Conservation (phyloP, 2,888 invertebrate species). For the Apodemia zela region DNA sequence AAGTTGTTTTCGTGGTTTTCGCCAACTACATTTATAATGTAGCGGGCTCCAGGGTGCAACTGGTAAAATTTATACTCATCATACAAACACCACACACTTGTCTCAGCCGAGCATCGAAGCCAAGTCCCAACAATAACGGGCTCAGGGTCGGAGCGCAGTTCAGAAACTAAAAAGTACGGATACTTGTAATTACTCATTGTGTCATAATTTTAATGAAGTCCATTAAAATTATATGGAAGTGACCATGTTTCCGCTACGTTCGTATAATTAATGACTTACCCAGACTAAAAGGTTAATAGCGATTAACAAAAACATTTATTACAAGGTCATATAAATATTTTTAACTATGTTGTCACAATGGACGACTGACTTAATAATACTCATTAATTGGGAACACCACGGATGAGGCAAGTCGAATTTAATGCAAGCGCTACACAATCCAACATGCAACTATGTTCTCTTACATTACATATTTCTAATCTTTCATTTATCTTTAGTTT, state of each 20-base stretch:
- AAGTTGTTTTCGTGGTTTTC: too few species aligned
- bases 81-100: too few species aligned
- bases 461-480: too few species aligned
- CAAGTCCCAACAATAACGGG: too few species aligned
- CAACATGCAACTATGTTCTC: too few species aligned
- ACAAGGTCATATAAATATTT: conserved; percentile 8
- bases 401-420: neutral
- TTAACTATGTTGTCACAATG: conserved; percentile 3
- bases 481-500: too few species aligned
- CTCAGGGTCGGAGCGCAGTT: neutral
- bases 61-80: too few species aligned
- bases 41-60: too few species aligned
- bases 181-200: neutral
- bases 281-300: neutral
- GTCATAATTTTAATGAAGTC: neutral
- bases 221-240: conserved; percentile 1
- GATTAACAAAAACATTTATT: conserved; percentile 1
- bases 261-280: neutral
- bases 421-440: neutral
- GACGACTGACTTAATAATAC: neutral
- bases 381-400: neutral
- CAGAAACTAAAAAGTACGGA: neutral
- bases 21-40: too few species aligned
- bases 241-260: neutral
- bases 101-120: too few species aligned